Evolutionary conservation across 2,888 invertebrate species (phyloP), one percentile per base, ranked within the genome.

Genomic region (Esperia sulphurella): DNA sequence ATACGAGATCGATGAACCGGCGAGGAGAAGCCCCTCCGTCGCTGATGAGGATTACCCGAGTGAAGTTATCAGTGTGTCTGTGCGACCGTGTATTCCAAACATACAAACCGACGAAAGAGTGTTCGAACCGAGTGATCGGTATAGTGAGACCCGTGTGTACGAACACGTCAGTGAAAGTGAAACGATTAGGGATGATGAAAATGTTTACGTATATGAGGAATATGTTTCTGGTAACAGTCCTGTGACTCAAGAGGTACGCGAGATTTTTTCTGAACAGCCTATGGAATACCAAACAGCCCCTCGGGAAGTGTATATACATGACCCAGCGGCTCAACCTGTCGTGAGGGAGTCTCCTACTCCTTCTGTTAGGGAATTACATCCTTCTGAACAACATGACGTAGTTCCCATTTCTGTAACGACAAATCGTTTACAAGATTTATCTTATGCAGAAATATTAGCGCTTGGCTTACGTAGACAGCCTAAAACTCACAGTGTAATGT

Each of bases 361-460:
- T 10, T 13, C 54, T 7, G 40, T 50, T 8, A 43, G 41, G 13
- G 68, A 72, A 46, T 47, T 76, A 35, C 57, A 53, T 28, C 51
- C 62, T 31, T 53, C 56, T 8, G 71, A 74, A 49, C 49, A 48
- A 8, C 72, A 68, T 10, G 66, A 69, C 31, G 71, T 79, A 49
- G 66, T 75, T 31, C 52, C 62, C 1, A 86, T 85, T 54, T 80
- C 83, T 3, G 60, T 67, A 3, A 52, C 63, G 3, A 71, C 60
- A 53, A 57, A 62, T 49, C 75, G 76, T 29, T 94, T 62, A 83
- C 93, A 70, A 91, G 95, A 91, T 54, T 90, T 93, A 63, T 94
- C 94, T 0, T 94, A 94, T 69, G 94, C 94, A 2, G 92, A 93
- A 80, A 93, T 94, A 68, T 83, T 94, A 61, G 92, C 94, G 38